Evolutionary conservation across 2,888 invertebrate genomes (phyloP), one percentile per base, ranked within the genome.

Genomic region (Apamea epomidion): DNA sequence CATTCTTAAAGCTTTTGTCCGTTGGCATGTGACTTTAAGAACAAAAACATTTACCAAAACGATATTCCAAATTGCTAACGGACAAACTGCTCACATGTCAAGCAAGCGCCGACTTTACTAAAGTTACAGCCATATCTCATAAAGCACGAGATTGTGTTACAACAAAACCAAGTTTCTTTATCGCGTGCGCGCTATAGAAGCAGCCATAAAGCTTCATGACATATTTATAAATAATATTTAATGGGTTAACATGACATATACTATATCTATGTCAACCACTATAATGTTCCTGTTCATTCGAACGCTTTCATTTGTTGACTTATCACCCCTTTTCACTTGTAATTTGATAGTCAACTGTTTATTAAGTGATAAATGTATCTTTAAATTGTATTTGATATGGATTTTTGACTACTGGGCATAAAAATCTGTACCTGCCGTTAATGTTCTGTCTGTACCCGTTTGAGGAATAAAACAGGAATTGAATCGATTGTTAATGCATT

Each of bases 191-290:
- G 75, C 32, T 60, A 65, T 62, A 79, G 78, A 77, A 88, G 87
- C 79, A 68, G 64, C 71, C 74, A 85, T 88, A 89, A 88, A 90
- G 78, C 80, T 87, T 42, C 51, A 69, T 78, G 82, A 90, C 81
- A 90, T 87, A 89, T 90, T 89, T 90, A 88, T 90, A 82, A 87
- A 84, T 90, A 90, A 77, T 87, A 58, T 82, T 78, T 81, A 78
- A 83, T 87, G 83, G 74, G 81, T 67, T 87, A 70, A 87, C 89
- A 83, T 80, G 89, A 87, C 85, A 82, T 76, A 80, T 67, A 62
- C 71, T 78, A 76, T 75, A 78, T 77, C 76, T 78, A 75, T 84
- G 78, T 88, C 87, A 80, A 83, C 73, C 77, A 74, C 80, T 71
- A 75, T 76, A 25, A 83, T 85, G 77, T 85, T 78, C 81, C 80